Evolutionary conservation across 2,888 invertebrate genomes (phyloP).

Genomic region (Drepanosiphum platanoidis): DNA sequence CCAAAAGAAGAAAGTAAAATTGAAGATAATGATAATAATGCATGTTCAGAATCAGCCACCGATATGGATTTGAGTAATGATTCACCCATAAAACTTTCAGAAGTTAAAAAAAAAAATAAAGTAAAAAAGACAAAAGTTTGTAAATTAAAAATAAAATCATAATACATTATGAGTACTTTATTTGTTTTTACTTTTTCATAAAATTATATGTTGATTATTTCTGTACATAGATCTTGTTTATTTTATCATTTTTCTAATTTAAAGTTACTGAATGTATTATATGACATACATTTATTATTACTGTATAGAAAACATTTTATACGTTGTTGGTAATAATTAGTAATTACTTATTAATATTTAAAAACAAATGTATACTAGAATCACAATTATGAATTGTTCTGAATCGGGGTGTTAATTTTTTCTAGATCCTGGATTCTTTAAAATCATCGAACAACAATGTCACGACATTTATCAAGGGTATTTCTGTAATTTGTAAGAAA

Average conservation of each 20-base stretch:
- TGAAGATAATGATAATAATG: neutral
- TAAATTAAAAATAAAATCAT: neutral
- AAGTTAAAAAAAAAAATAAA: neutral
- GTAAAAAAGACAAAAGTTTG: neutral
- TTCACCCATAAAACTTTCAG: neutral
- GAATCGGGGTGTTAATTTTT: too few relatives aligned
- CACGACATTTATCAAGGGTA: too few relatives aligned
- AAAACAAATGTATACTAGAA: too few relatives aligned
- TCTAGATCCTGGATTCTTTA: too few relatives aligned
- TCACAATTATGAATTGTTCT: too few relatives aligned
- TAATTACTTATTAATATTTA: too few relatives aligned
- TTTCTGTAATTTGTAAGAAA: too few relatives aligned
- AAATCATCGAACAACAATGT: too few relatives aligned
- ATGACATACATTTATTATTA: too few relatives aligned
- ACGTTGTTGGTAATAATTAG: too few relatives aligned
- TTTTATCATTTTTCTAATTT: neutral
- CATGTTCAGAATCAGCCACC: neutral
- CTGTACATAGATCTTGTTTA: neutral
- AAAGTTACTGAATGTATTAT: too few relatives aligned
- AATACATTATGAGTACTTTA: neutral
- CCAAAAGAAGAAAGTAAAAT: neutral
- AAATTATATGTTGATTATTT: constrained; percentile 1
- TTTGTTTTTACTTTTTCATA: constrained; percentile 11
- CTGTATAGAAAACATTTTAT: too few relatives aligned
- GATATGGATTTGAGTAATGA: neutral